Conservation (phyloP, 2,888 invertebrate species). For the Temnothorax unifasciatus region DNA sequence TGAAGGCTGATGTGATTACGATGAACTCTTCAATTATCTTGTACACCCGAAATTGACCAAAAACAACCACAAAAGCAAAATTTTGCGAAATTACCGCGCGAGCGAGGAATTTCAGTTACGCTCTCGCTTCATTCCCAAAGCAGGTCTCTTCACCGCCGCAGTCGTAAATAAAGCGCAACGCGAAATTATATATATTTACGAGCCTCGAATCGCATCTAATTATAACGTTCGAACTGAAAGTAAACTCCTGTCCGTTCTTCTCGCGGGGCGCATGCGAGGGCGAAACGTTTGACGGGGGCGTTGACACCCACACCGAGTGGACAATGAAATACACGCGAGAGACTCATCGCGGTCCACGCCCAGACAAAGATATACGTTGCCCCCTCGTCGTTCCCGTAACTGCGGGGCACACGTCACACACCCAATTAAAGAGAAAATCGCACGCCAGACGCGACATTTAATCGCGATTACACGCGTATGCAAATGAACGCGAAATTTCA, state of each 20-base stretch:
- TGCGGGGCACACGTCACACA: slow-evolving; percentile 45
- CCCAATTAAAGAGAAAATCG: slow-evolving; percentile 59
- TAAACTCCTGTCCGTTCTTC: slow-evolving; percentile 48
- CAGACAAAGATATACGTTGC: slow-evolving; percentile 71
- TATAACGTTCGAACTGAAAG: slow-evolving; percentile 67
- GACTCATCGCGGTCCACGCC: slow-evolving; percentile 74
- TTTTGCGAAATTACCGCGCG: slow-evolving; percentile 2
- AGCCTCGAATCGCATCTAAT: slow-evolving; percentile 68
- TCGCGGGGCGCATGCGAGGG: slow-evolving; percentile 66
- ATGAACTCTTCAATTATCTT: neutral
- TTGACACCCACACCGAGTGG: slow-evolving; percentile 82
- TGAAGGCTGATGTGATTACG: neutral
- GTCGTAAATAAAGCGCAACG: slow-evolving; percentile 63
- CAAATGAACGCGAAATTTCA: slow-evolving; percentile 27
- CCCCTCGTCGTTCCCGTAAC: slow-evolving; percentile 47
- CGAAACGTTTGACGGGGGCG: slow-evolving; percentile 82
- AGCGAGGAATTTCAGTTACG: neutral
- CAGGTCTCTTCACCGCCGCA: neutral
- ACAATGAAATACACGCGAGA: slow-evolving; percentile 79
- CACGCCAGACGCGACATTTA: neutral
- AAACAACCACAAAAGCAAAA: neutral
- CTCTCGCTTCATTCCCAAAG: slow-evolving; percentile 1
- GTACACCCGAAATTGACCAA: neutral
- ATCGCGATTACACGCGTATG: slow-evolving; percentile 38
- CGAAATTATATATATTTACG: slow-evolving; percentile 72